phyloP scores from a whole-genome alignment of 2,797 vertebrate genomes.

The Phoeniculus purpureus region DNA sequence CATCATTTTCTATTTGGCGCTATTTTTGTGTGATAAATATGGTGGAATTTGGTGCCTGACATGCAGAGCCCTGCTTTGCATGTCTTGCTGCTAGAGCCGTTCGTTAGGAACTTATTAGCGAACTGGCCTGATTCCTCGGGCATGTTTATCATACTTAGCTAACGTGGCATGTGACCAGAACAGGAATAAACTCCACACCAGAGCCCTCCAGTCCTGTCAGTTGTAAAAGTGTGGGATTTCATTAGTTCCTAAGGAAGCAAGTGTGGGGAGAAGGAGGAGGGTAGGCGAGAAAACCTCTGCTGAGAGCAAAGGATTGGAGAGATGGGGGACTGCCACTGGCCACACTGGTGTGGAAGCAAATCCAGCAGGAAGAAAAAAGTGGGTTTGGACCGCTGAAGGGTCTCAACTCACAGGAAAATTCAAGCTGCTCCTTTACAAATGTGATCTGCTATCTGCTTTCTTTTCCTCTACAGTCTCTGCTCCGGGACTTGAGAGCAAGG shows the following conservation, averaged over 20 bases:
- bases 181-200: conserved; percentile 62
- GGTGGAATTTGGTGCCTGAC: conserved; percentile 28
- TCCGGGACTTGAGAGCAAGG: not conserved
- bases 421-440: not conserved
- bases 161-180: conserved; percentile 36
- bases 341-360: not conserved
- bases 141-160: conserved; percentile 54
- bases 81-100: conserved; percentile 1
- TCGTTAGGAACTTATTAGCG: conserved; percentile 38
- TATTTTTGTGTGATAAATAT: conserved; percentile 11
- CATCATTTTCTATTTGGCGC: conserved; percentile 40
- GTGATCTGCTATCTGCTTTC: not conserved
- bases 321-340: not conserved
- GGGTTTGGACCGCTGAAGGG: conserved; percentile 1
- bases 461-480: not conserved
- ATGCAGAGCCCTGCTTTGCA: conserved; percentile 4
- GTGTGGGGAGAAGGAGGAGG: not conserved
- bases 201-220: not conserved
- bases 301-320: not conserved
- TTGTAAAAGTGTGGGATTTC: not conserved
- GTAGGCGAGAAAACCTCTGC: not conserved
- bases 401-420: conserved; percentile 31
- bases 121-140: conserved; percentile 44
- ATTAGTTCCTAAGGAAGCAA: conserved; percentile 3
- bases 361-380: not conserved